Conservation (phyloP, 1,140 invertebrate species). For the Macrostomum lignano region DNA sequence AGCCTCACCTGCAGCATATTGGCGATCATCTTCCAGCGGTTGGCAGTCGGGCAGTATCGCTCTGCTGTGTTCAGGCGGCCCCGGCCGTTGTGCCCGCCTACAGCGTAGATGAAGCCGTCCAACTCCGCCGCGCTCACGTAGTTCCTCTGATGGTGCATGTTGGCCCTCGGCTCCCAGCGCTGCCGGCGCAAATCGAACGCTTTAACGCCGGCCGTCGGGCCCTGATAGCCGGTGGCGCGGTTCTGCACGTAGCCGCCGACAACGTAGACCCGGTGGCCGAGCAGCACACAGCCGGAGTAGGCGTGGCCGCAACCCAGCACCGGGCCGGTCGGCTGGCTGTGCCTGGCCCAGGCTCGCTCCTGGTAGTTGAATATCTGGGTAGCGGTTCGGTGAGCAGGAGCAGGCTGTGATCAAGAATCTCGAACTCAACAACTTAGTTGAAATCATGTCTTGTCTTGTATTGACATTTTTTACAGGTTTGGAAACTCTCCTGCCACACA, state of each 20-base stretch:
- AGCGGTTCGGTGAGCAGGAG: too few species aligned
- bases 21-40: constrained; percentile 33
- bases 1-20: constrained; percentile 29
- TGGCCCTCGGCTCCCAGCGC: constrained; percentile 7
- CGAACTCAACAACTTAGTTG: too few species aligned
- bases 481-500: too few species aligned
- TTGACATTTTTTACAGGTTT: too few species aligned
- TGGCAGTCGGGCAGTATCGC: constrained; percentile 24
- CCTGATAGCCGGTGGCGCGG: constrained; percentile 5
- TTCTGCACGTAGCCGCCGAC: constrained; percentile 10
- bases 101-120: constrained; percentile 46
- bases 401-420: too few species aligned
- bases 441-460: too few species aligned
- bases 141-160: constrained; percentile 8
- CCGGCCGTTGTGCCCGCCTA: constrained; percentile 22
- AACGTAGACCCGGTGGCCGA: constrained; percentile 8
- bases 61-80: constrained; percentile 1
- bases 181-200: constrained; percentile 5
- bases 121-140: constrained; percentile 37
- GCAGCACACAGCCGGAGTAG: constrained; percentile 7
- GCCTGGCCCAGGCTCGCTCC: too few species aligned
- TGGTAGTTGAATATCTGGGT: too few species aligned
- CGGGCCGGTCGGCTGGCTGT: too few species aligned
- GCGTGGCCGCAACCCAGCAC: constrained; percentile 6
- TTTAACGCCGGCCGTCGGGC: constrained; percentile 3